These are phyloP conservation scores for Epirrhoe alternata DNA, from an alignment of 2,888 invertebrate species.

Conservation along the genomic window DNA sequence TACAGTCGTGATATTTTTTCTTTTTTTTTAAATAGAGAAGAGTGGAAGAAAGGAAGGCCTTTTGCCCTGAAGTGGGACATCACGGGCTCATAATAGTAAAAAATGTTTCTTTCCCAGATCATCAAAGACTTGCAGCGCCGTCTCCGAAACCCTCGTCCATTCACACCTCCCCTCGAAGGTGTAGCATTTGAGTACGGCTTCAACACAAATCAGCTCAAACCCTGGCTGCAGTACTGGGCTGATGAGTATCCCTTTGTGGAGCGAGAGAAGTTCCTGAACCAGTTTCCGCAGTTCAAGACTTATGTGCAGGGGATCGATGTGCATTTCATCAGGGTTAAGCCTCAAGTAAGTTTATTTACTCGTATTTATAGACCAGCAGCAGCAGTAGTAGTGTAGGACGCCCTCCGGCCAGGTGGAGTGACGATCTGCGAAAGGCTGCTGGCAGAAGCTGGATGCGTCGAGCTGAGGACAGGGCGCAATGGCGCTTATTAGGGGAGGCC, in stretches of 20 bases:
- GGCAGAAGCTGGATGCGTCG: too few relatives aligned
- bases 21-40: too few relatives aligned
- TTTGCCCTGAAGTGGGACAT: too few relatives aligned
- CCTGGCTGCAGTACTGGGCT: slow-evolving; percentile 90
- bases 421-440: too few relatives aligned
- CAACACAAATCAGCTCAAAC: slow-evolving; percentile 87
- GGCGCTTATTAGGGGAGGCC: too few relatives aligned
- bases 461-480: too few relatives aligned
- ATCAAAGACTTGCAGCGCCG: slow-evolving; percentile 64
- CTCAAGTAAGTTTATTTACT: slow-evolving; percentile 64
- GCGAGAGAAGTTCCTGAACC: slow-evolving; percentile 88
- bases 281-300: slow-evolving; percentile 90
- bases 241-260: slow-evolving; percentile 87
- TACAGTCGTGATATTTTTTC: too few relatives aligned
- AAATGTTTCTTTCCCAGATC: slow-evolving; percentile 58
- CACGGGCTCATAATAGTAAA: too few relatives aligned
- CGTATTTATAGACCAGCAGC: too few relatives aligned
- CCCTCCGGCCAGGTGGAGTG: too few relatives aligned
- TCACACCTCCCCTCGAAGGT: slow-evolving; percentile 87
- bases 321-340: slow-evolving; percentile 89
- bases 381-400: too few relatives aligned
- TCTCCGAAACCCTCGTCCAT: slow-evolving; percentile 56
- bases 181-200: slow-evolving; percentile 93
- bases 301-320: slow-evolving; percentile 89
- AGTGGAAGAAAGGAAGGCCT: too few relatives aligned